Conservation (phyloP, 2,888 invertebrate species). For the Laspeyria flexula region DNA sequence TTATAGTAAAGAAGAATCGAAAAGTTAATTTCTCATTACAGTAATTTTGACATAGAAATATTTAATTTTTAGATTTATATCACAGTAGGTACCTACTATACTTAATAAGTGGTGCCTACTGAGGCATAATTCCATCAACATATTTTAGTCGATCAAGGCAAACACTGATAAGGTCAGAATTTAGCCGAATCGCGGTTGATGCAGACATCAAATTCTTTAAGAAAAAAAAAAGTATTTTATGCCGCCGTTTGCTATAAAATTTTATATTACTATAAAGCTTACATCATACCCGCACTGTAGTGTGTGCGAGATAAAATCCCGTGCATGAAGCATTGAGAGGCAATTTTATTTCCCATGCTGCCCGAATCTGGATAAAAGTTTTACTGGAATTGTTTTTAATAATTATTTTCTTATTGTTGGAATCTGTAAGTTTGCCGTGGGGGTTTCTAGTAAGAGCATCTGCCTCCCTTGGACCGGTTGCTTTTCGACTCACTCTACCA, state of each 20-base stretch:
- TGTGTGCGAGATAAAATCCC: constrained; percentile 12
- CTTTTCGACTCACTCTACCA: constrained; percentile 67
- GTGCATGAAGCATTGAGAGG: constrained; percentile 14
- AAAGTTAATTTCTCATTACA: constrained; percentile 7
- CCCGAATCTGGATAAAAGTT: constrained; percentile 47
- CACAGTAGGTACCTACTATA: too few species aligned
- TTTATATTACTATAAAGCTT: neutral
- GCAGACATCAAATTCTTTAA: neutral
- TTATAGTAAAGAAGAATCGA: constrained; percentile 15
- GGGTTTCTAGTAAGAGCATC: constrained; percentile 78
- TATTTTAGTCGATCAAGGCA: neutral
- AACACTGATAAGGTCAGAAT: neutral
- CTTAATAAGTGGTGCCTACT: too few species aligned
- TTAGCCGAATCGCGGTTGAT: neutral
- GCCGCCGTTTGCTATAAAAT: neutral
- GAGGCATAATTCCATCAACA: neutral
- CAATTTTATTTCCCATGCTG: constrained; percentile 38
- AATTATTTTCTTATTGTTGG: constrained; percentile 79
- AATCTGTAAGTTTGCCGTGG: constrained; percentile 74
- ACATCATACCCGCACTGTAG: neutral
- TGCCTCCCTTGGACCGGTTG: constrained; percentile 83
- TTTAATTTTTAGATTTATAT: too few species aligned
- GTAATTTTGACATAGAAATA: too few species aligned
- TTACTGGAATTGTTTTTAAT: constrained; percentile 63
- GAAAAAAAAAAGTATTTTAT: neutral